Conservation (phyloP, 2,113 vertebrate genomes). For the Sclerurus mexicanus region DNA sequence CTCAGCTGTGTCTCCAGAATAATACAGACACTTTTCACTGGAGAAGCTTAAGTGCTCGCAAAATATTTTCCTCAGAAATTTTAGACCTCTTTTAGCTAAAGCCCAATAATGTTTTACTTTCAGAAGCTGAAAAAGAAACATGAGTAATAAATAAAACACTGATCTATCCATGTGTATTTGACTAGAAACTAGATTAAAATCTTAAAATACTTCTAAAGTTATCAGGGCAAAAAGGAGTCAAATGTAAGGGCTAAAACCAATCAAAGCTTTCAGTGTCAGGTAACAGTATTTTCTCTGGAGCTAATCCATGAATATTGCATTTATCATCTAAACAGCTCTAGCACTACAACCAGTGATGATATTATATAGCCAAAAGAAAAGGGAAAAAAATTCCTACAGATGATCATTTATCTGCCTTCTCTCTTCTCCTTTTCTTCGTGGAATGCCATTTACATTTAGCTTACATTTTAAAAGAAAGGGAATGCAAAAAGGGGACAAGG, state of each 20-base stretch:
- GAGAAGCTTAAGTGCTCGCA: neutral
- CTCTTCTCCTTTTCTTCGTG: neutral
- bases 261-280: slow-evolving; percentile 48
- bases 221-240: slow-evolving; percentile 53
- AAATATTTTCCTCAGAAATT: neutral
- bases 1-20: slow-evolving; percentile 4
- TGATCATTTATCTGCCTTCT: slow-evolving; percentile 55
- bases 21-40: neutral
- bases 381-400: neutral
- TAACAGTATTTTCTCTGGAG: neutral
- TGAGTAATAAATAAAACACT: slow-evolving; percentile 56
- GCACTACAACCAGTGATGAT: slow-evolving; percentile 39
- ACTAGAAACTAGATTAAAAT: slow-evolving; percentile 70
- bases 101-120: slow-evolving; percentile 34
- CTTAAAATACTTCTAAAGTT: slow-evolving; percentile 70
- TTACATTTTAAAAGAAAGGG: slow-evolving; percentile 59
- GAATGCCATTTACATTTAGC: slow-evolving; percentile 50
- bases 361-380: slow-evolving; percentile 44
- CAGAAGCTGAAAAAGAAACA: slow-evolving; percentile 33
- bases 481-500: slow-evolving; percentile 10
- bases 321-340: slow-evolving; percentile 67
- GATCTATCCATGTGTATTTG: slow-evolving; percentile 42
- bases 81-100: neutral
- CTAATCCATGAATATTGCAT: slow-evolving; percentile 63
- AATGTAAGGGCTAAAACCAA: slow-evolving; percentile 56